Evolutionary conservation across 1,140 invertebrate species (phyloP).

Genomic region (Pseudomyrmex flavicornis): DNA sequence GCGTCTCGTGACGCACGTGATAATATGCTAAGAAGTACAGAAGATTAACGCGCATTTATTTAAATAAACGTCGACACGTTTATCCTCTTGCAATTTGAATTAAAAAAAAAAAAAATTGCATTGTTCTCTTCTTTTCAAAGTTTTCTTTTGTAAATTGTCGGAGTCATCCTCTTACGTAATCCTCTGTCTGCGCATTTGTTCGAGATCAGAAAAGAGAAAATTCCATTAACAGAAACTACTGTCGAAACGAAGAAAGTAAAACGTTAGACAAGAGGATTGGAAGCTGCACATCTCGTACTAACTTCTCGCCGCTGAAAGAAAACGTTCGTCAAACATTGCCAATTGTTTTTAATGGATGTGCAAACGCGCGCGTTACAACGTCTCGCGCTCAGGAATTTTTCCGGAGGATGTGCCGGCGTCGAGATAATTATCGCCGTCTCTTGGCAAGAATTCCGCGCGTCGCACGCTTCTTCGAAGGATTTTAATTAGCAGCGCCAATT

Average conservation of each 20-base stretch:
- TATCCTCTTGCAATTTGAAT: not conserved
- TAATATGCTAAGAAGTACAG: not conserved
- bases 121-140: too few species aligned
- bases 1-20: conserved; percentile 43
- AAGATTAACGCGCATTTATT: not conserved
- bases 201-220: not conserved
- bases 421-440: conserved; percentile 26
- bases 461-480: not conserved
- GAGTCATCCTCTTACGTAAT: conserved; percentile 5
- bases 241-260: not conserved
- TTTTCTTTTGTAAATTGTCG: not conserved
- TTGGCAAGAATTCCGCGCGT: conserved; percentile 16
- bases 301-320: not conserved
- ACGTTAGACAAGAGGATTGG: not conserved
- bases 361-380: not conserved
- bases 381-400: conserved; percentile 13
- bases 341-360: conserved; percentile 31
- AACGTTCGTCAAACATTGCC: conserved; percentile 4
- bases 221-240: not conserved
- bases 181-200: not conserved
- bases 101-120: too few species aligned
- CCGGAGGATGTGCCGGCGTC: not conserved
- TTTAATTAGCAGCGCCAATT: too few species aligned
- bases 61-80: not conserved
- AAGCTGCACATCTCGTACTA: not conserved